Evolutionary conservation across 2,113 vertebrate genomes (phyloP).

Genomic region (Protobothrops flavoviridis): DNA sequence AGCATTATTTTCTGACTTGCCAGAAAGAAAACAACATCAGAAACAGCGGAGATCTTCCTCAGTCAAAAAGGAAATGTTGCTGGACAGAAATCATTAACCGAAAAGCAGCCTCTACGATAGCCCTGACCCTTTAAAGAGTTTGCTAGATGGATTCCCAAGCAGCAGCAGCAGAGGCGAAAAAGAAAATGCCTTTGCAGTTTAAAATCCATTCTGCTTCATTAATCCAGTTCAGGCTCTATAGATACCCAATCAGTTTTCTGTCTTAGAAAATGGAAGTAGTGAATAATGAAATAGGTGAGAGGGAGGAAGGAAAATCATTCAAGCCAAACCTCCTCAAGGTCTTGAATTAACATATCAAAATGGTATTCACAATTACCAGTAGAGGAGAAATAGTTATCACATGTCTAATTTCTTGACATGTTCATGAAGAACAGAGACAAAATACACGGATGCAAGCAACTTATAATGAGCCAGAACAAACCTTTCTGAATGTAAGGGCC

Average conservation of each 20-base stretch:
- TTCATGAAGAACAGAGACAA: not conserved
- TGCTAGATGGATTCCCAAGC: slow-evolving; percentile 36
- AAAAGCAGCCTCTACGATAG: slow-evolving; percentile 18
- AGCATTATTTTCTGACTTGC: slow-evolving; percentile 1
- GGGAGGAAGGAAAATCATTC: not conserved
- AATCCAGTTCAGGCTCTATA: slow-evolving; percentile 39
- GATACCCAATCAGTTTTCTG: slow-evolving; percentile 30
- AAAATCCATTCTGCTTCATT: slow-evolving; percentile 55
- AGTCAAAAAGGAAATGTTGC: not conserved
- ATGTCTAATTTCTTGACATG: slow-evolving; percentile 12
- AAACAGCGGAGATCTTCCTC: not conserved
- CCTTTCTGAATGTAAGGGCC: not conserved
- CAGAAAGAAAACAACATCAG: not conserved
- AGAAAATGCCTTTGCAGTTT: slow-evolving; percentile 25
- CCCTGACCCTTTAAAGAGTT: not conserved
- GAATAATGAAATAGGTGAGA: slow-evolving; percentile 38
- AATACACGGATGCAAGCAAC: not conserved
- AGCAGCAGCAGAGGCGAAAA: slow-evolving; percentile 34
- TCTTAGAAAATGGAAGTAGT: slow-evolving; percentile 28
- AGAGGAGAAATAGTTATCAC: not conserved
- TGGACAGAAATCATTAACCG: slow-evolving; percentile 14
- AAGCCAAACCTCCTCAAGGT: slow-evolving; percentile 22
- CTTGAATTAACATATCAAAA: slow-evolving; percentile 45
- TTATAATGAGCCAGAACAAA: not conserved
- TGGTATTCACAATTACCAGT: slow-evolving; percentile 24